Evolutionary conservation across 1,140 invertebrate genomes (phyloP), one percentile per base, ranked within the genome.

Genomic region (Trichomalopsis sarcophagae): DNA sequence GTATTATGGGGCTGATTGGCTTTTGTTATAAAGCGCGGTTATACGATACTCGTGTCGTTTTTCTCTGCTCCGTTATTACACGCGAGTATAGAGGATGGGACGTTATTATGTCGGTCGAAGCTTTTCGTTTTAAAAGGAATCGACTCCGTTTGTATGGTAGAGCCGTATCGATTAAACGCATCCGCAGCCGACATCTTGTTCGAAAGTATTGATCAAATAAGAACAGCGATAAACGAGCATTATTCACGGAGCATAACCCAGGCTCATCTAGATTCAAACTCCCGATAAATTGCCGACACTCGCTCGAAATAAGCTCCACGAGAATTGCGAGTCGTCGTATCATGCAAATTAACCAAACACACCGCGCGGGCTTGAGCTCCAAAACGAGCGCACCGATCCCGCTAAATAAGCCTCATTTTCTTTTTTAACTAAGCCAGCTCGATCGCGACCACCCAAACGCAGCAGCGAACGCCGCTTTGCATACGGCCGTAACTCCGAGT

Each of bases 381-480:
- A 71, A 30, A 44, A 75, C 30, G 9, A 17, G 17, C 55, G n/a
- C 5, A 5, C 17, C 55, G 40, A 44, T 11, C 7, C 10, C 4
- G 33, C 30, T 17, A 68, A 82, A 13, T n/a, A 4, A 66, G 36
- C 11, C 0, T 30, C 9, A 66, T 40, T 36, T 81, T 40, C n/a
- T 13, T 74, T 75, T 40, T 40, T 40, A 27, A 27, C 4, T n/a
- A 75, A 55, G 11, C 81, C 62, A 27, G 27, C 27, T 50, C 50
- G 23, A 11, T 17, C 68, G 36, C 30, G 83, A 80, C 83, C 83
- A 84, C 83, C 83, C 76, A 55, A 84, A 36, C 1, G 30, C 55
- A 33, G 7, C 81, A 74, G 17, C 55, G 4, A 62, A 17, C 14
- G 21, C 13, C 55, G 30, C 23, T 85, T 81, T 81, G 84, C 84